These are phyloP conservation scores for Ormyrus rosae DNA, from an alignment of 2,888 invertebrate species.

Conservation along the genomic window DNA sequence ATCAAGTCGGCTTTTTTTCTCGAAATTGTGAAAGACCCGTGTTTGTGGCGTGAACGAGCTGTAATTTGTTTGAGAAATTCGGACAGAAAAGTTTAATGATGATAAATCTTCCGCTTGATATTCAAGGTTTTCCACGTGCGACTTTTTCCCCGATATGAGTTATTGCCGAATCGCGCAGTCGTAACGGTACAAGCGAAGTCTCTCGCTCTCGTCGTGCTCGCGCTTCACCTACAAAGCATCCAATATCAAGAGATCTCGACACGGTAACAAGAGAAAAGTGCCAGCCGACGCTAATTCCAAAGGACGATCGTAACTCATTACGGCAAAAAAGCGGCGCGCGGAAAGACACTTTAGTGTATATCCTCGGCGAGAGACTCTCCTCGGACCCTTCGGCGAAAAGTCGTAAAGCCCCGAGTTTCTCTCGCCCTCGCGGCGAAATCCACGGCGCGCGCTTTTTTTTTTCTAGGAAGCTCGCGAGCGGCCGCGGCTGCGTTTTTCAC, in stretches of 20 bases:
- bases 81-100: background rate
- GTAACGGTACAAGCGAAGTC: constrained; percentile 7
- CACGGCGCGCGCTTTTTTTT: background rate
- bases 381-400: constrained; percentile 39
- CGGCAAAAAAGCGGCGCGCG: constrained; percentile 5
- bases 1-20: constrained; percentile 27
- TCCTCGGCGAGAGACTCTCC: constrained; percentile 7
- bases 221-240: too few species aligned
- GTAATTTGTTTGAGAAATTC: background rate
- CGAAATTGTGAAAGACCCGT: constrained; percentile 11
- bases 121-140: too few species aligned
- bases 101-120: background rate
- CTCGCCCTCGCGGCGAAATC: constrained; percentile 17
- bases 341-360: constrained; percentile 41
- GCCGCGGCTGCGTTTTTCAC: constrained; percentile 34
- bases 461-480: constrained; percentile 21
- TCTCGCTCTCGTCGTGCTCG: background rate
- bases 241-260: too few species aligned
- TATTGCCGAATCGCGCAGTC: too few species aligned
- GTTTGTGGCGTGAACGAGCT: constrained; percentile 14
- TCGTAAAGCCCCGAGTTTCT: constrained; percentile 17
- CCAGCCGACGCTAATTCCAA: background rate
- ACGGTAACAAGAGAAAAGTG: too few species aligned
- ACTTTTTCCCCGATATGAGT: background rate
- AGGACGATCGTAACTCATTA: constrained; percentile 24